Percentiles rank a stretch among this genome's conserved stretches.
phyloP scores from a whole-genome alignment of 2,113 vertebrate genomes.

The Varanus salvator region DNA sequence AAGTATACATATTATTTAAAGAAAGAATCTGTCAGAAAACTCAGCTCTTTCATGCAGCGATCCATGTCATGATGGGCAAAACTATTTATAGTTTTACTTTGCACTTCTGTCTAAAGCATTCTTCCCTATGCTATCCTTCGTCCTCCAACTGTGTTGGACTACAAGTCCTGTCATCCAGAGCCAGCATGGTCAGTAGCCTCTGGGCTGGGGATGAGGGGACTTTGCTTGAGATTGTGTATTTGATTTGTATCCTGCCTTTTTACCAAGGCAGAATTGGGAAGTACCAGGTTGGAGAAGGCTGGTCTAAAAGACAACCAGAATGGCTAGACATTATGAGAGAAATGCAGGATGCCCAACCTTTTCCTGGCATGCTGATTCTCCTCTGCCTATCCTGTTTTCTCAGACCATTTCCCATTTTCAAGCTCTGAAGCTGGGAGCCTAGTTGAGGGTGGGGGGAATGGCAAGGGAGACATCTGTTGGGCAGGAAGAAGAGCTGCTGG shows the following conservation, averaged over 20 bases:
- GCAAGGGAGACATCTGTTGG: not conserved
- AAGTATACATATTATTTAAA: constrained; percentile 69
- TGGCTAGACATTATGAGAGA: not conserved
- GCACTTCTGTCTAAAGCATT: not conserved
- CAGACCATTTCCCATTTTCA: not conserved
- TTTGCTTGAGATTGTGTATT: not conserved
- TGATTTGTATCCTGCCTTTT: too few relatives aligned
- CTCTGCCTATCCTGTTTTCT: not conserved
- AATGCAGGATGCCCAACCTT: not conserved
- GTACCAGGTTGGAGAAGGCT: not conserved
- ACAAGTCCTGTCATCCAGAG: not conserved
- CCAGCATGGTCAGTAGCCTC: not conserved
- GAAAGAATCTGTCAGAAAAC: not conserved
- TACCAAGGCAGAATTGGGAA: not conserved
- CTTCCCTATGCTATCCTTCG: not conserved
- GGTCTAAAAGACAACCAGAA: not conserved
- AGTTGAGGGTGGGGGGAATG: not conserved
- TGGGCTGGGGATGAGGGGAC: not conserved
- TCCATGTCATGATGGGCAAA: not conserved
- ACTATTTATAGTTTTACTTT: not conserved
- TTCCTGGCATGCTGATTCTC: not conserved
- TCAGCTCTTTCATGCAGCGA: not conserved
- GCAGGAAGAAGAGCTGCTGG: not conserved
- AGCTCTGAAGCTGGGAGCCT: not conserved
- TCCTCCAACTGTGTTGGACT: not conserved